These are phyloP conservation scores for Vulpes ferrilata DNA, from an alignment of 2,113 vertebrate genomes.

Conservation along the genomic window DNA sequence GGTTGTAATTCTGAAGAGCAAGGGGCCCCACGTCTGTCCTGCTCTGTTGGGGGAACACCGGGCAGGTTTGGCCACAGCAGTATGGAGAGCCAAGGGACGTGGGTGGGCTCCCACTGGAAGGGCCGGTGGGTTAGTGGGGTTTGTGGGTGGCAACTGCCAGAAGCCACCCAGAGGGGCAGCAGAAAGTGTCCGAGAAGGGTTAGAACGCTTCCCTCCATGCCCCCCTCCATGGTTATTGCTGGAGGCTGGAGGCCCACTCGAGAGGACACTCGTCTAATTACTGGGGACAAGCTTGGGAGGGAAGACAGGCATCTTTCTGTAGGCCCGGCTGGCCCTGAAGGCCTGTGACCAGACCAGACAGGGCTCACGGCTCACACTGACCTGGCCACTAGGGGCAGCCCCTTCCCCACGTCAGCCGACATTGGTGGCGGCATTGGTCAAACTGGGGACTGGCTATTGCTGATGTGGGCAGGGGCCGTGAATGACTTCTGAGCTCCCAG, in stretches of 20 bases:
- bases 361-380: not conserved
- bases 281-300: not conserved
- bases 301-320: not conserved
- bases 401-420: rapidly evolving
- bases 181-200: not conserved
- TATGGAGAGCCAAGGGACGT: rapidly evolving
- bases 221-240: not conserved
- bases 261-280: rapidly evolving
- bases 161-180: not conserved
- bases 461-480: rapidly evolving
- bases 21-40: too few relatives aligned
- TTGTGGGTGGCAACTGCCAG: not conserved
- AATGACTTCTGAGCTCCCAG: not conserved
- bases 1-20: rapidly evolving
- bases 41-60: not conserved
- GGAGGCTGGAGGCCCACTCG: too few relatives aligned
- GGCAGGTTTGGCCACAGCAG: not conserved
- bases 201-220: not conserved
- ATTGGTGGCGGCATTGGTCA: rapidly evolving
- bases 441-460: rapidly evolving
- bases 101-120: not conserved
- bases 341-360: rapidly evolving
- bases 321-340: not conserved
- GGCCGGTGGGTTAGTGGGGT: not conserved
- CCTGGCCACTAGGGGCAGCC: not conserved